Conservation (phyloP, 2,113 vertebrate species). For the Terrapene triunguis region DNA sequence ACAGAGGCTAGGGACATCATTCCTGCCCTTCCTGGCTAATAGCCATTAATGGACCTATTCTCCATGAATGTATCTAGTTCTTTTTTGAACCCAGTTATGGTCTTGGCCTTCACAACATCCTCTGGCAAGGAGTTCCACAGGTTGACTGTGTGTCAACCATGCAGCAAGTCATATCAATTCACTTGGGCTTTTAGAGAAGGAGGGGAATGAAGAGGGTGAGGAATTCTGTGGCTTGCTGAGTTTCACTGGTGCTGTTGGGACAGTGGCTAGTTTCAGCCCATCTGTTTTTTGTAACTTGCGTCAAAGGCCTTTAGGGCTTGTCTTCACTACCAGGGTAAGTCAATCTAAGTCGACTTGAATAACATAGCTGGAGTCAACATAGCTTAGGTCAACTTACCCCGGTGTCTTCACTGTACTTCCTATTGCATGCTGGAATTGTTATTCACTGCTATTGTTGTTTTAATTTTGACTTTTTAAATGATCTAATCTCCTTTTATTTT, state of each 20-base stretch:
- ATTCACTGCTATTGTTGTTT: constrained; percentile 46
- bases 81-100: too few species aligned
- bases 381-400: too few species aligned
- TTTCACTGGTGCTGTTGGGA: not conserved
- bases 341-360: too few species aligned
- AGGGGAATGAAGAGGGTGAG: not conserved
- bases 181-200: not conserved
- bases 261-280: not conserved
- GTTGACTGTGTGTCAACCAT: not conserved
- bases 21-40: too few species aligned
- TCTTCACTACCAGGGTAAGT: too few species aligned
- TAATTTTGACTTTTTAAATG: constrained; percentile 40
- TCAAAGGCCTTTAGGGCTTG: not conserved
- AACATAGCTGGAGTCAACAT: too few species aligned
- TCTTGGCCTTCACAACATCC: too few species aligned
- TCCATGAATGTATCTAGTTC: too few species aligned
- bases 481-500: constrained; percentile 34
- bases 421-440: constrained; percentile 66
- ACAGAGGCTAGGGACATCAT: too few species aligned
- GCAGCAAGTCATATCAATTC: not conserved
- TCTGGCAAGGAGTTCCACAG: too few species aligned
- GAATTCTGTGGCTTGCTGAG: not conserved
- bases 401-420: not conserved
- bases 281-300: not conserved
- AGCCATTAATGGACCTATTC: too few species aligned